Evolutionary conservation across 2,797 vertebrate species (phyloP).

Genomic region (Helostoma temminkii): DNA sequence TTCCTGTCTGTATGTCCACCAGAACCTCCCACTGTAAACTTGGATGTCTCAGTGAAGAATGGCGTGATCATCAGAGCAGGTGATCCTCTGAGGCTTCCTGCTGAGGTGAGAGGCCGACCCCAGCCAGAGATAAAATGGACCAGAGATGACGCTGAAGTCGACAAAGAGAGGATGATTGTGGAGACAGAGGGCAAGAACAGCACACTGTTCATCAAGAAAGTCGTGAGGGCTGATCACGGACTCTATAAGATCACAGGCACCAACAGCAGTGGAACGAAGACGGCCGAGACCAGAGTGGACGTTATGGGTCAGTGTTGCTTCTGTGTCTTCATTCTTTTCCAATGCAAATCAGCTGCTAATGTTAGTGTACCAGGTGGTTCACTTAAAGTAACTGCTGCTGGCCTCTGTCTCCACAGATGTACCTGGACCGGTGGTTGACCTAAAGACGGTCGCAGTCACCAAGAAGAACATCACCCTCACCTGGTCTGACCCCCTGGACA

Average conservation of each 20-base stretch:
- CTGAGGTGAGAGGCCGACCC: slow-evolving; percentile 92
- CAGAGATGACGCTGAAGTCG: slow-evolving; percentile 89
- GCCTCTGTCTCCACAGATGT: slow-evolving; percentile 85
- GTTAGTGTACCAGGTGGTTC: not conserved
- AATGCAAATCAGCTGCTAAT: not conserved
- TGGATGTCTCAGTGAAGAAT: slow-evolving; percentile 90
- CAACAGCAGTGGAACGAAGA: slow-evolving; percentile 93
- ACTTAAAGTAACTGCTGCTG: not conserved
- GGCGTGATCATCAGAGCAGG: slow-evolving; percentile 95
- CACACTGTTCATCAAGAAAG: slow-evolving; percentile 88
- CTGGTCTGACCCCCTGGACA: slow-evolving; percentile 96
- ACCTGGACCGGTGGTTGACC: slow-evolving; percentile 94
- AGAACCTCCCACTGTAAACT: slow-evolving; percentile 91
- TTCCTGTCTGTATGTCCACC: slow-evolving; percentile 3
- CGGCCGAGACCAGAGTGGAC: slow-evolving; percentile 91
- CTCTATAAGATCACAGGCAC: slow-evolving; percentile 93
- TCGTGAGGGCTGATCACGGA: slow-evolving; percentile 92
- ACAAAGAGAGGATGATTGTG: slow-evolving; percentile 90
- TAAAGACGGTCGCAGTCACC: slow-evolving; percentile 93
- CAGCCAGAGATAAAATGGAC: slow-evolving; percentile 91
- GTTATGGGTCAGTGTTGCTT: slow-evolving; percentile 90
- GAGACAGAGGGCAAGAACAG: slow-evolving; percentile 91
- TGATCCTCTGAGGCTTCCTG: slow-evolving; percentile 91
- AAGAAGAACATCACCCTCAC: slow-evolving; percentile 96
- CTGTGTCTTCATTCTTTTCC: not conserved